Evolutionary conservation across 2,113 vertebrate species (phyloP), one percentile per base, ranked within the genome.

Genomic region (Brienomyrus brachyistius): DNA sequence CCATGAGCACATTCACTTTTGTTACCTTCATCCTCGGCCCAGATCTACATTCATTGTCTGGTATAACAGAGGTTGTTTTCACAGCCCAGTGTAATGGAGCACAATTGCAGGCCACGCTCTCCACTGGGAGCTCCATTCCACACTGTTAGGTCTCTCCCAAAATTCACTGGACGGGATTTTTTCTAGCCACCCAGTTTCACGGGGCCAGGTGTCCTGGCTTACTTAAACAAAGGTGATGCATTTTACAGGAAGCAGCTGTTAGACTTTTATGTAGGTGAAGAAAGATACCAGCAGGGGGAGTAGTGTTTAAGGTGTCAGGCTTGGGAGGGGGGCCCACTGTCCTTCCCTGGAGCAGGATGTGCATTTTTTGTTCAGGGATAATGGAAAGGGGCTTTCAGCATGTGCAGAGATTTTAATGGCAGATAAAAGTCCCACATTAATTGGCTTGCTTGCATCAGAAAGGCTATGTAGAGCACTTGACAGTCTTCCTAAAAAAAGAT

Each of bases 381-480:
- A 59, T 59, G 84, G 82, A 59, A 59, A 85, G 40, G 48, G 70
- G 27, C 43, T 82, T 89, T 89, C 89, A 80, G 80, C 83, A 43
- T 45, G 31, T 50, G 35, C 52, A 83, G 23, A 86, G 82, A 35
- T 90, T 54, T 85, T 74, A 90, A 90, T 90, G 47, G 47, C n/a
- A 51, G 89, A 52, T 90, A 56, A 74, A 90, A 23, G 56, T 77
- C 27, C 23, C 51, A 90, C 50, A 87, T 87, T 84, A 87, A 87
- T 80, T 62, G 89, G n/a, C 54, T 45, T 52, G 31, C 50, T 87
- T 87, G 89, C 89, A 77, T 87, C 84, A 54, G 62, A 74, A 48
- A 87, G 70, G 84, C 56, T 77, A 66, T 87, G 85, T 35, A 45
- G 89, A 80, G 66, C 84, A 54, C 85, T 82, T 90, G 50, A 90